Conservation (phyloP, 2,113 vertebrate genomes). For the Phrynocephalus versicolor region DNA sequence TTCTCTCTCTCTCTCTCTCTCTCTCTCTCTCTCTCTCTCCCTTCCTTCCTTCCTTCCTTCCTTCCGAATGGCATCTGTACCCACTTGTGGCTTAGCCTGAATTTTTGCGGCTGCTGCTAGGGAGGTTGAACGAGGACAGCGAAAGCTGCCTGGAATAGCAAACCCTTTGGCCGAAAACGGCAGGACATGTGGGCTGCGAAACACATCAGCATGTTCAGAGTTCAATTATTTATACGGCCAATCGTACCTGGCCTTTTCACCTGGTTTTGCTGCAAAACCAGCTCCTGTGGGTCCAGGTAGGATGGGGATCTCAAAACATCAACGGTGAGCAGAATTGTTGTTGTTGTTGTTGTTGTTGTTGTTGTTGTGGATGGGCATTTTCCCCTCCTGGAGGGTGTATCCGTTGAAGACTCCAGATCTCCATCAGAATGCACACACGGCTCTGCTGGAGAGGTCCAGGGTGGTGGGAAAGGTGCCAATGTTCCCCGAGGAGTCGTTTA, state of each 20-base stretch:
- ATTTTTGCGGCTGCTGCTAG: not conserved
- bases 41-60: too few relatives aligned
- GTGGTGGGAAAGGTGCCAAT: conserved; percentile 30
- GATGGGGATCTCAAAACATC: not conserved
- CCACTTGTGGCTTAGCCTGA: not conserved
- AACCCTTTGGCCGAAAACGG: not conserved
- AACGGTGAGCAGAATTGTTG: conserved; percentile 41
- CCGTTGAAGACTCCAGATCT: not conserved
- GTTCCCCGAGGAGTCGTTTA: not conserved
- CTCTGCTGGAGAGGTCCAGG: not conserved
- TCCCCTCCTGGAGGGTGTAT: too few relatives aligned
- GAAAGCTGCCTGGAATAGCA: conserved; percentile 2
- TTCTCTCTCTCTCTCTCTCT: too few relatives aligned
- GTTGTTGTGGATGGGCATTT: not conserved
- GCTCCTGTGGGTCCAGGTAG: too few relatives aligned
- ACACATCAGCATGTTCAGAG: conserved; percentile 24
- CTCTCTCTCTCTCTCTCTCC: too few relatives aligned
- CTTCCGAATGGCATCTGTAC: not conserved
- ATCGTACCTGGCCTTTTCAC: not conserved
- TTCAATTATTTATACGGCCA: conserved; percentile 47
- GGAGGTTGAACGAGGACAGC: not conserved
- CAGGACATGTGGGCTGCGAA: not conserved
- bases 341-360: conserved; percentile 12
- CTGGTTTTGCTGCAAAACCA: too few relatives aligned
- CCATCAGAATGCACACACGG: not conserved